Evolutionary conservation across 2,888 invertebrate genomes (phyloP), one percentile per base, ranked within the genome.

Genomic region (Ganaspis brasiliensis): DNA sequence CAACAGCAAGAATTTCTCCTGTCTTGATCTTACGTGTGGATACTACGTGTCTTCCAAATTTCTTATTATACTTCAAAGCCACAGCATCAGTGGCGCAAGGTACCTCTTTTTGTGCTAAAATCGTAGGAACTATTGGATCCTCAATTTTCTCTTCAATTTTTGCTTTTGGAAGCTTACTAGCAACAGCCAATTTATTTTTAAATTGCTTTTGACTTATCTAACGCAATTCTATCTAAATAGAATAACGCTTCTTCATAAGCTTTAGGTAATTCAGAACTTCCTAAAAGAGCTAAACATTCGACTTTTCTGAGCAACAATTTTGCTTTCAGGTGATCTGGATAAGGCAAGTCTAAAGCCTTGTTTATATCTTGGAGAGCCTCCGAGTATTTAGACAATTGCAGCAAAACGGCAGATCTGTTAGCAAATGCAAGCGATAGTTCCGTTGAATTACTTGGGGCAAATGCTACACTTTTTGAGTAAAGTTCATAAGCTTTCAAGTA

Each of bases 341-440:
- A 95, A 79, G 93, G 91, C 24, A 93, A 90, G 55, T 91, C 87
- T 10, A 95, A 92, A 0, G 96, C 95, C 84, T 92, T 90, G 40
- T 94, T 91, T 74, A 97, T 95, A 89, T 97, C 97, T 84, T 92
- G 89, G 45, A 96, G 84, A 86, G 96, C 95, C 87, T 95, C 94
- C 19, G 92, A 89, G 88, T 94, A 95, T 63, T 94, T 93, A 79
- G 93, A 92, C 85, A 95, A 92, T 81, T 94, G 93, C 82, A 93
- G 94, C 72, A 96, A 93, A 10, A 95, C 94, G 31, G 96, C 96
- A 56, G 97, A 96, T 84, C 97, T 93, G 88, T 97, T 97, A 0
- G 95, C 95, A 87, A 95, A 93, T 0, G 95, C 95, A 61, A 96
- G 90, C 12, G 93, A 92, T 80, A 95, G 93, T 86, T 93, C 93